These are phyloP conservation scores for Lanius collurio DNA, from an alignment of 2,113 vertebrate species.

Conservation along the genomic window DNA sequence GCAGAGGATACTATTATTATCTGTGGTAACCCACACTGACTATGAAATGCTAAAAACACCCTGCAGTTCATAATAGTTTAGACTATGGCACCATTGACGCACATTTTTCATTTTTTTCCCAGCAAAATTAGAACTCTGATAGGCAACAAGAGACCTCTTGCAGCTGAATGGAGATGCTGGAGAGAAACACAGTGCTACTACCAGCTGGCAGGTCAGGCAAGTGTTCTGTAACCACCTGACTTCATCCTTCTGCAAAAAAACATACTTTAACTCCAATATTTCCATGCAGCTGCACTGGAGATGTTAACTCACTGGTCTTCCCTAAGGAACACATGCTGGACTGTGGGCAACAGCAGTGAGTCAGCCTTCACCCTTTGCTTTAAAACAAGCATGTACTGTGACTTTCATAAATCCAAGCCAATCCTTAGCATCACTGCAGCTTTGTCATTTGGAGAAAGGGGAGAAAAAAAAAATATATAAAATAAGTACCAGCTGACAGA, in stretches of 20 bases:
- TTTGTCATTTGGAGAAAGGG: not conserved
- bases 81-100: not conserved
- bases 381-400: not conserved
- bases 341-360: not conserved
- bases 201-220: slow-evolving; percentile 5
- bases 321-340: too few relatives aligned
- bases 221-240: not conserved
- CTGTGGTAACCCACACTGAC: not conserved
- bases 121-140: slow-evolving; percentile 11
- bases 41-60: not conserved
- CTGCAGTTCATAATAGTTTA: not conserved
- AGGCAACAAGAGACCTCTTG: slow-evolving; percentile 5
- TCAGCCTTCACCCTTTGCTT: not conserved
- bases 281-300: not conserved
- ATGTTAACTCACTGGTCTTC: not conserved
- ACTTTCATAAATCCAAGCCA: not conserved
- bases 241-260: not conserved
- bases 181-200: not conserved
- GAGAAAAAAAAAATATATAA: not conserved
- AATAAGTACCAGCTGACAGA: not conserved
- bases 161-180: not conserved
- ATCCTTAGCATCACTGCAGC: not conserved
- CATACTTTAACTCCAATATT: not conserved
- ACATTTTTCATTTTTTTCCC: not conserved
- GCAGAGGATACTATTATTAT: not conserved